Percentiles rank a stretch among this genome's conserved stretches.
These are phyloP conservation scores for Ormyrus pomaceus DNA, from an alignment of 2,888 invertebrate genomes.

Conservation along the genomic window DNA sequence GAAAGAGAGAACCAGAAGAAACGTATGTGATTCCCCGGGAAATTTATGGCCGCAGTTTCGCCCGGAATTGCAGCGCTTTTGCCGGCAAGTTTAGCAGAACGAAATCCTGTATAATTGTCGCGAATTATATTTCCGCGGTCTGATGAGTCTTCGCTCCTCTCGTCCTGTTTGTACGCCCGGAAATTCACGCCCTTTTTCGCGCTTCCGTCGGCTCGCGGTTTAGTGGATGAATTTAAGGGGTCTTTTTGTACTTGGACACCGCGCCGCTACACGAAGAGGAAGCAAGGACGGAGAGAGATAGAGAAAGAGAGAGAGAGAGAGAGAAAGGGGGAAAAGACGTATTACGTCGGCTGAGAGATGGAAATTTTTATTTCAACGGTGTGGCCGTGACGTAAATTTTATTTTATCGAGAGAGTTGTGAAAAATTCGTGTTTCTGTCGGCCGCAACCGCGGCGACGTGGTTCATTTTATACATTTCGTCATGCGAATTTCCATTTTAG, in stretches of 20 bases:
- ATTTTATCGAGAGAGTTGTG: slow-evolving; percentile 6
- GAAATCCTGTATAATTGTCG: slow-evolving; percentile 26
- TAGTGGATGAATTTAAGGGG: neutral
- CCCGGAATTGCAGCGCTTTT: neutral
- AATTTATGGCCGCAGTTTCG: slow-evolving; percentile 26
- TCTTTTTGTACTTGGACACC: neutral
- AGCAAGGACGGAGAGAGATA: too few species aligned
- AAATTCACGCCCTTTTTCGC: too few species aligned
- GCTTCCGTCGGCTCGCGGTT: neutral
- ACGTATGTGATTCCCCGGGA: slow-evolving; percentile 9
- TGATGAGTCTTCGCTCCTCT: neutral
- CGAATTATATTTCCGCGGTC: slow-evolving; percentile 1
- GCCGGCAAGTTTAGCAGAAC: slow-evolving; percentile 4
- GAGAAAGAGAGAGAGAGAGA: too few species aligned
- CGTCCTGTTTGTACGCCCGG: too few species aligned
- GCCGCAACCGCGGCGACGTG: neutral
- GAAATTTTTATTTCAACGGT: neutral
- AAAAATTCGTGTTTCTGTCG: neutral
- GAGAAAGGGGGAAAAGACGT: neutral
- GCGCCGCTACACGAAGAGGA: too few species aligned
- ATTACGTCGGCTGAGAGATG: neutral
- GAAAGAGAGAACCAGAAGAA: neutral
- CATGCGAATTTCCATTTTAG: neutral
- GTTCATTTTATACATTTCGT: slow-evolving; percentile 19
- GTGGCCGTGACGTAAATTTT: neutral